Evolutionary conservation across 2,113 vertebrate species (phyloP), one percentile per base, ranked within the genome.

Genomic region (Ifrita kowaldi): DNA sequence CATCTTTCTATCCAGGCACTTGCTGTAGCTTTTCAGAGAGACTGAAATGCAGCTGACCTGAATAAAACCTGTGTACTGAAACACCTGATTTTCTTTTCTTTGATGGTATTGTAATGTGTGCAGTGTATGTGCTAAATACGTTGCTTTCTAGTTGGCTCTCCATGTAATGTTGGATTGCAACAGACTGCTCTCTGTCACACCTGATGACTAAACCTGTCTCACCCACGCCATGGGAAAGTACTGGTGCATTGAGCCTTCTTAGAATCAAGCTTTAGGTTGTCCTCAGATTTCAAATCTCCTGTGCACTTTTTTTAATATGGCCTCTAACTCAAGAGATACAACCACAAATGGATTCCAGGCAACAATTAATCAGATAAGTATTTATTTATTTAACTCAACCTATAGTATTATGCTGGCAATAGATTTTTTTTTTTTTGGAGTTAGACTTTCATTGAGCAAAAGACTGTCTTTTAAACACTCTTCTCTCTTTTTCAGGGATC

Each of bases 381-480:
- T 97, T 96, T 93, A 93, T 97, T 97, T 97, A 93, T 97, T 97
- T 97, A 97, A 97, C 86, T 97, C 91, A 92, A 97, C 81, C 85
- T 96, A 88, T 90, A 97, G 95, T 93, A 95, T 93, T 97, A 86
- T 4, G 3, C 84, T 95, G 96, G 75, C 78, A 93, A 77, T 94
- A 96, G 26, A 82, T 60, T 47, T 46, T 84, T 75, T 93, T 84
- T 77, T 90, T 79, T 90, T 92, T 78, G 60, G 41, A 88, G 75
- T 94, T 95, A 95, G 59, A 87, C 64, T 82, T 90, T n/a, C 24
- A 30, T 19, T 84, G 70, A 70, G 46, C 49, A 60, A 91, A 93
- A 93, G n/a, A 57, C 71, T 87, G 39, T 70, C 56, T 90, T 97
- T 86, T 95, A 95, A 97, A 91, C 67, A 56, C 15, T 77, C 22